phyloP scores from a whole-genome alignment of 53 echinoderm and acorn worm genomes.

The Antedon mediterranea region DNA sequence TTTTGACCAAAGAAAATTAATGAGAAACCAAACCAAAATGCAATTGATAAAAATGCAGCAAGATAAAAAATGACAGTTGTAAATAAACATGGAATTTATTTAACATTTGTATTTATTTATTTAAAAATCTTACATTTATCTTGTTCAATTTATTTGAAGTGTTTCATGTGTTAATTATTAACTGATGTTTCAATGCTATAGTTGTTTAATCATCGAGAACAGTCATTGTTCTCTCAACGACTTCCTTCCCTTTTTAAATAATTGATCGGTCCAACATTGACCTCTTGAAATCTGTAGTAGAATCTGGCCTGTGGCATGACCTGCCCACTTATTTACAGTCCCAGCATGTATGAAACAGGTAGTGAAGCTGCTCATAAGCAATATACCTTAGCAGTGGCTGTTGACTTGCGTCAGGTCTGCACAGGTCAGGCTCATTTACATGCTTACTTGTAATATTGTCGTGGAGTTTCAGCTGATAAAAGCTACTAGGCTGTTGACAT shows the following conservation, averaged over 20 bases:
- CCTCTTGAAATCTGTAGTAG: conserved; percentile 1
- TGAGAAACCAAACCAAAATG: too few species aligned
- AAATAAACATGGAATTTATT: too few species aligned
- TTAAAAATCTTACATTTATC: too few species aligned
- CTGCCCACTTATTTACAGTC: not conserved
- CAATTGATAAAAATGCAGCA: not conserved
- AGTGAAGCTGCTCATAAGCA: not conserved
- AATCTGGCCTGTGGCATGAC: not conserved
- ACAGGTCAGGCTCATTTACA: conserved; percentile 6
- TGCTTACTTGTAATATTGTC: not conserved
- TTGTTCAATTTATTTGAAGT: not conserved
- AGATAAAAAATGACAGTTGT: not conserved
- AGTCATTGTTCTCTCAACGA: not conserved
- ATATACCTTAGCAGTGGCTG: not conserved
- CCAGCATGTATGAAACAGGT: conserved; percentile 4
- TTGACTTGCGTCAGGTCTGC: not conserved
- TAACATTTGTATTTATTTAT: too few species aligned
- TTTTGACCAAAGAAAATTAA: not conserved
- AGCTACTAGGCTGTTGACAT: conserved; percentile 8
- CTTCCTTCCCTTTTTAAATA: not conserved
- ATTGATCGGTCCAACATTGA: conserved; percentile 1
- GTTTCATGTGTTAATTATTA: not conserved
- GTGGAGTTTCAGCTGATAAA: conserved; percentile 3
- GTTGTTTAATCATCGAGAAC: not conserved
- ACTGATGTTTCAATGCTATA: not conserved